Evolutionary conservation across 2,113 vertebrate genomes (phyloP), one percentile per base, ranked within the genome.

Genomic region (Haemorhous mexicanus): DNA sequence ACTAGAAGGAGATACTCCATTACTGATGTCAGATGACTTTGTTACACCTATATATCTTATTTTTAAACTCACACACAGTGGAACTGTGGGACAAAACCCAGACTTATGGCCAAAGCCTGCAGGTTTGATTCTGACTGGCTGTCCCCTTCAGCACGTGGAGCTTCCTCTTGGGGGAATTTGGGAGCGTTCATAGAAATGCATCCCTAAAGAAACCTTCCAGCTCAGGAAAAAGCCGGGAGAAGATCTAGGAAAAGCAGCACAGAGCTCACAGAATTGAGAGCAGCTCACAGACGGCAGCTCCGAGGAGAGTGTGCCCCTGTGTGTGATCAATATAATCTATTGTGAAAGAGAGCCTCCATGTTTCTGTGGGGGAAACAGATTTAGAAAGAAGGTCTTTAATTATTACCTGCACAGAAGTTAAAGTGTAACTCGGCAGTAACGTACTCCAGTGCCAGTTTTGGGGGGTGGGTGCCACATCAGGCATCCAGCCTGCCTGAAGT

Each of bases 371-470:
- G 75, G 72, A 43, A 84, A 91, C 80, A 89, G 90, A 87, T 92
- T 96, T 93, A 96, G 94, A 93, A 59, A 85, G 94, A 96, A 97
- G 93, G 41, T 75, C 94, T 97, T 97, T 94, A 96, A 74, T 96
- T 94, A 95, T 97, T 97, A 97, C 96, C 97, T 88, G 72, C 19
- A 44, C 92, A 91, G 69, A 89, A 84, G 72, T 98, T 98, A 97
- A 95, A 87, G 2, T 83, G 84, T 95, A 97, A 96, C 97, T 87
- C 13, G 11, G 67, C 81, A 94, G 93, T 82, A 90, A 97, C 86
- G 86, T 76, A 23, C 82, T 94, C 64, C 33, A 70, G 55, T 72
- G 76, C 81, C 92, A 81, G 63, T 68, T 92, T 22, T 84, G 89
- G 52, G 44, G 74, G n/a, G 43, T 6, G 8, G 22, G 11, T 12